Conservation (phyloP, 2,888 invertebrate genomes). For the Subacronicta megacephala region DNA sequence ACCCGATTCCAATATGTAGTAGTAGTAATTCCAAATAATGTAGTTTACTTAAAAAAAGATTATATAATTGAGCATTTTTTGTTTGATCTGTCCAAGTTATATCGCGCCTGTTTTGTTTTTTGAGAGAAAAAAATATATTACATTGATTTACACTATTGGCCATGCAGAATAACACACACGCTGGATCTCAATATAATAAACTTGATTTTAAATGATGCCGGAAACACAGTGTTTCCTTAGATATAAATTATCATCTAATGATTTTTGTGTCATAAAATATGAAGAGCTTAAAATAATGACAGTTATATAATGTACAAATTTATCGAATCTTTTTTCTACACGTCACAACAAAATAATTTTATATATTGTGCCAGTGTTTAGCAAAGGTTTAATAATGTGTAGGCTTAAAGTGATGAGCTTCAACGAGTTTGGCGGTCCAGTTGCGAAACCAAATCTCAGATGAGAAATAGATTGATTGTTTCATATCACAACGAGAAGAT, state of each 20-base stretch:
- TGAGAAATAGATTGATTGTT: slow-evolving; percentile 42
- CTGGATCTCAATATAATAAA: too few species aligned
- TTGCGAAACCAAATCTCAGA: slow-evolving; percentile 56
- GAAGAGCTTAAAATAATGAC: too few species aligned
- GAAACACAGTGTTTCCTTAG: too few species aligned
- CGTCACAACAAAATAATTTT: slow-evolving; percentile 1
- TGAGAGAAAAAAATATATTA: slow-evolving; percentile 8
- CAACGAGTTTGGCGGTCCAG: slow-evolving; percentile 56
- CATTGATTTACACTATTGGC: slow-evolving; percentile 9
- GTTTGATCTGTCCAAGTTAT: slow-evolving; percentile 39
- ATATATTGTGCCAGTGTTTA: slow-evolving; percentile 33
- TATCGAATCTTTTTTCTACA: slow-evolving; percentile 8
- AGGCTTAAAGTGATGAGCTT: slow-evolving; percentile 60
- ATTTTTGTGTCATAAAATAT: too few species aligned
- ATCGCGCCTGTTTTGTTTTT: slow-evolving; percentile 16
- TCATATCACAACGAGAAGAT: slow-evolving; percentile 11
- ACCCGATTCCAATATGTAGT: too few species aligned
- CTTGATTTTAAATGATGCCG: too few species aligned
- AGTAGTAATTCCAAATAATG: slow-evolving; percentile 40
- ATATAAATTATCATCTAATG: too few species aligned
- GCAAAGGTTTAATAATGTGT: slow-evolving; percentile 56
- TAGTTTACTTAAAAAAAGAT: slow-evolving; percentile 35
- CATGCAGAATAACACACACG: background rate
- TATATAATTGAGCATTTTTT: slow-evolving; percentile 36
- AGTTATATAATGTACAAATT: too few species aligned